phyloP scores from a whole-genome alignment of 2,888 invertebrate species.

The Saturnia japonica region DNA sequence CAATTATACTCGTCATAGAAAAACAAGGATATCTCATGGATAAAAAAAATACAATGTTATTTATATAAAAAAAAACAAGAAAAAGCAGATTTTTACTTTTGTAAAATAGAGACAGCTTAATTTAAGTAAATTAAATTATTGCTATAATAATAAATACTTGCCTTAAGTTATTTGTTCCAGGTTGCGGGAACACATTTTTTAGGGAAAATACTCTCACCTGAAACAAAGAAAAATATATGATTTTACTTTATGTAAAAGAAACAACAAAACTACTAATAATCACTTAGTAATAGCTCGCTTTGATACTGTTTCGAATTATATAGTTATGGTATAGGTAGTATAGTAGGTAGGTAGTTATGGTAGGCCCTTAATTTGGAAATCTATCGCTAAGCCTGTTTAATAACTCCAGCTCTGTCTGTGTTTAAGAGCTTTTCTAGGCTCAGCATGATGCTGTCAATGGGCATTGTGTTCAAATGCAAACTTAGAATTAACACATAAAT shows the following conservation, averaged over 20 bases:
- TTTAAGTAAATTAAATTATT: not conserved
- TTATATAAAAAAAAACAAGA: no score
- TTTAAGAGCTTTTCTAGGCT: not conserved
- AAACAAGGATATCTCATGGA: no score
- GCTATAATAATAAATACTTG: not conserved
- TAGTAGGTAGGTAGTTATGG: no score
- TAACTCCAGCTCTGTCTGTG: not conserved
- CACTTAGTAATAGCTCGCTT: not conserved
- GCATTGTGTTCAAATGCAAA: not conserved
- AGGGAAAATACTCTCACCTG: constrained; percentile 67
- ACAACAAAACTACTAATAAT: not conserved
- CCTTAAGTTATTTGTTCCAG: constrained; percentile 71
- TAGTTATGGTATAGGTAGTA: not conserved
- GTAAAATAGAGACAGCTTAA: no score
- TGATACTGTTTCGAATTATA: not conserved
- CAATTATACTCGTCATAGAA: no score
- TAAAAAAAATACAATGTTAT: no score
- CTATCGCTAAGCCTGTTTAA: not conserved
- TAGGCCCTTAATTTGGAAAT: not conserved
- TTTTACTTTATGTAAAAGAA: not conserved
- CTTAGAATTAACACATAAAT: not conserved
- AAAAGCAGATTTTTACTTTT: no score
- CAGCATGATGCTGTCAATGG: not conserved
- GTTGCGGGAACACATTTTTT: constrained; percentile 64
- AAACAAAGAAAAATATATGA: constrained; percentile 52